Conservation (phyloP, 2,888 invertebrate species). For the Mystacides longicornis region DNA sequence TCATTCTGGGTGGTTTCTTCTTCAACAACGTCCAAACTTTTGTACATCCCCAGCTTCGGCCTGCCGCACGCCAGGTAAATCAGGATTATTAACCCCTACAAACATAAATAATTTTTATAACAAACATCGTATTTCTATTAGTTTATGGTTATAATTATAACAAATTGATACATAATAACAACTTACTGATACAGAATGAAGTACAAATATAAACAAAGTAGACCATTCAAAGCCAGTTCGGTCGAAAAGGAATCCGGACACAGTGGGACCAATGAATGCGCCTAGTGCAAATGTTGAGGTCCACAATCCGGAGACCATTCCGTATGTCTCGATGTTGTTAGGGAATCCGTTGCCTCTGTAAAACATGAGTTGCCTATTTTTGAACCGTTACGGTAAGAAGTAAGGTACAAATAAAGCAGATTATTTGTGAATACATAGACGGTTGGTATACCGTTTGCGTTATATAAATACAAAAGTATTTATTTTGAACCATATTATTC, state of each 20-base stretch:
- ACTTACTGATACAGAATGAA: constrained; percentile 61
- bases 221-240: constrained; percentile 63
- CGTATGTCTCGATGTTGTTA: constrained; percentile 82
- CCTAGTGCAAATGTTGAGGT: constrained; percentile 86
- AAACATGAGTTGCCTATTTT: too few species aligned
- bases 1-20: constrained; percentile 16
- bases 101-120: too few species aligned
- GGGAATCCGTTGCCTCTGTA: constrained; percentile 68
- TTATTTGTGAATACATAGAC: too few species aligned
- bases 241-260: constrained; percentile 67
- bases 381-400: neutral
- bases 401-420: neutral
- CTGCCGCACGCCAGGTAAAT: constrained; percentile 34
- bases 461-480: too few species aligned
- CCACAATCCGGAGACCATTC: constrained; percentile 84
- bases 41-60: constrained; percentile 34
- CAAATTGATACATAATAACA: neutral
- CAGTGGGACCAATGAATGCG: constrained; percentile 74
- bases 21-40: constrained; percentile 26
- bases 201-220: constrained; percentile 60
- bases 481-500: too few species aligned
- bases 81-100: constrained; percentile 36
- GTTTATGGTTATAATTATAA: neutral
- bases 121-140: too few species aligned
- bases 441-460: too few species aligned